Percentiles rank a stretch among this genome's conserved stretches.
Evolutionary conservation across 2,113 vertebrate species (phyloP).

Genomic region (Pristiophorus japonicus): DNA sequence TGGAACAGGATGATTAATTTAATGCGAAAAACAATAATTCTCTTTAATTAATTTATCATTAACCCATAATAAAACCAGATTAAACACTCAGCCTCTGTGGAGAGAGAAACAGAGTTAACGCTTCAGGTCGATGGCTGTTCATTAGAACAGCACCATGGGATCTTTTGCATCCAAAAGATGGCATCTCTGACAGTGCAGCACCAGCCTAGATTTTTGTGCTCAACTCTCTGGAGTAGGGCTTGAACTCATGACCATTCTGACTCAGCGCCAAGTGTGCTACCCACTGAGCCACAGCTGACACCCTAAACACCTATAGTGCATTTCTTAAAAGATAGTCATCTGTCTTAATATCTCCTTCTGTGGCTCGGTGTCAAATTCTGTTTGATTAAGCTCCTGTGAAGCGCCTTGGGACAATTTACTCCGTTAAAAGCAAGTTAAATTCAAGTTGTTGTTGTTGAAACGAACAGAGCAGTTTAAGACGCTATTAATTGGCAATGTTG

Average conservation of each 20-base stretch:
- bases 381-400: too few species aligned
- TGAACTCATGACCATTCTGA: not conserved
- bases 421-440: too few species aligned
- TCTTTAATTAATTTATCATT: constrained; percentile 12
- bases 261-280: too few species aligned
- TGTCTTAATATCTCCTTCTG: too few species aligned
- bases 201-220: not conserved
- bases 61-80: not conserved
- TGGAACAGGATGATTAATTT: not conserved
- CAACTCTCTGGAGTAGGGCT: not conserved
- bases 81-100: not conserved
- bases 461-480: too few species aligned
- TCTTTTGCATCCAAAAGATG: not conserved
- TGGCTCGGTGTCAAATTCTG: too few species aligned
- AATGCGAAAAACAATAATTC: not conserved
- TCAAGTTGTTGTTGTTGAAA: too few species aligned
- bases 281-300: not conserved
- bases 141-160: not conserved
- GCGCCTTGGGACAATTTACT: too few species aligned
- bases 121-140: not conserved
- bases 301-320: not conserved
- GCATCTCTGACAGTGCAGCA: not conserved
- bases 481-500: too few species aligned
- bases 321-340: not conserved
- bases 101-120: not conserved